Base-by-base conservation (phyloP, 2,113 vertebrate genomes). In the Rhinolophus ferrumequinum region DNA sequence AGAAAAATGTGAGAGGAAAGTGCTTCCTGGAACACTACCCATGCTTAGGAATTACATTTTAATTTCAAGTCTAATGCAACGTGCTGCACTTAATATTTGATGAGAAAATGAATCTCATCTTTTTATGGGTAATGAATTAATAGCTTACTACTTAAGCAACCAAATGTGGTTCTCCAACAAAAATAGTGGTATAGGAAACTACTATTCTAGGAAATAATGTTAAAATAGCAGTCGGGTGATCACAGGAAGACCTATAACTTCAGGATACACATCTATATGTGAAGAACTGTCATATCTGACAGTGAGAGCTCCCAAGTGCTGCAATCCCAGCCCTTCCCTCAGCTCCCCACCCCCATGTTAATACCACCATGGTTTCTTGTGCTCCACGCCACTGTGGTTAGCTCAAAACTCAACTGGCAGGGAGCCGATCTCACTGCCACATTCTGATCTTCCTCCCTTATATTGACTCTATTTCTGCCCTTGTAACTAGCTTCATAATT, bases 91-190 rank as follows among this genome's bases (percentile, higher is more conserved):
- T 90, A 91, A 90, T 97, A 95, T 96, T 95, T 94, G 41, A 94
- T 77, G 70, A 84, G 67, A 93, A 94, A 83, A 88, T 87, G 52
- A 96, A 83, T 92, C 77, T 85, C 47, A 70, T 85, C 35, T 96
- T 82, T 50, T 54, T 88, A 33, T 79, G 67, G 47, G 10, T 79
- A 72, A 44, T 69, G 38, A 79, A 77, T 77, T 95, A 83, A 95
- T 87, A 33, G 52, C 1, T 91, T 69, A 75, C 90, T 96, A 97
- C 75, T 95, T 96, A 97, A 91, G 6, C 47, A 94, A 94, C 47
- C 26, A 8, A 47, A 86, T 21, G 26, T 79, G 16, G 72, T 41
- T 95, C 47, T 97, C 70, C 86, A 77, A 94, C 64, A 89, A 93
- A 96, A 85, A 18, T 2, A 80, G 1, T 93, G 75, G 3, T 12